Base-by-base conservation (phyloP, 2,797 vertebrate genomes). In the Loris lydekkerianus region DNA sequence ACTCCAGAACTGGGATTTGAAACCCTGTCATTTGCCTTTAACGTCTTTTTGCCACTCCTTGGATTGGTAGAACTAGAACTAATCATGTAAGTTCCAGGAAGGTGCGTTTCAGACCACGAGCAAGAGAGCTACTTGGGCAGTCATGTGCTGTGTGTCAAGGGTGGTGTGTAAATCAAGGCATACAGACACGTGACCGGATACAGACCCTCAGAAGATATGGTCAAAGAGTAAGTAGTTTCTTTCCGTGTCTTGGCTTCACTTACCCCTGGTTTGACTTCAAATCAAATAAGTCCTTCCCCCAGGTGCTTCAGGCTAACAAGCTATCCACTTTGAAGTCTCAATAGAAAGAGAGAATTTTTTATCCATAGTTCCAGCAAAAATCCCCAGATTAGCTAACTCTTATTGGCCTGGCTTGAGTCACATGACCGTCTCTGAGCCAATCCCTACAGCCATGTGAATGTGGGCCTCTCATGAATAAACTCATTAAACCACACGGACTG, bases 401-500 rank as follows among this genome's bases (percentile, higher is more conserved):
- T 29, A 69, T 27, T 29, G 67, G n/a, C 56, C 10, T 17, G 15
- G 37, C 40, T 43, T 37, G 29, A 80, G 23, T 69, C n/a, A 61
- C 72, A 27, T 34, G 58, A 25, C 37, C 69, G 34, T 34, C 34
- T 56, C 87, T 23, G 14, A 77, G 61, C 46, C n/a, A 77, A 8
- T 34, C 60, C 69, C 46, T 70, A 11, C 21, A 46, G 27, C 31
- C 18, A 1, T 5, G 17, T 34, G 40, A 75, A 7, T 61, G 69
- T 27, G 20, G 40, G 61, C 7, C 73, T 73, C 27, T 34, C 20
- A 9, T 60, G 82, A 63, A 56, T 63, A 78, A 81, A 40, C 49
- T 40, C n/a, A 53, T 2, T 43, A 9, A n/a, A 46, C 8, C 40
- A 2, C 1, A 13, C 3, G 27, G 10, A 20, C 49, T 2, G 37